Percentiles rank a stretch among this genome's conserved stretches.
Conservation (phyloP, 2,888 invertebrate species). For the Plagodis dolabraria region DNA sequence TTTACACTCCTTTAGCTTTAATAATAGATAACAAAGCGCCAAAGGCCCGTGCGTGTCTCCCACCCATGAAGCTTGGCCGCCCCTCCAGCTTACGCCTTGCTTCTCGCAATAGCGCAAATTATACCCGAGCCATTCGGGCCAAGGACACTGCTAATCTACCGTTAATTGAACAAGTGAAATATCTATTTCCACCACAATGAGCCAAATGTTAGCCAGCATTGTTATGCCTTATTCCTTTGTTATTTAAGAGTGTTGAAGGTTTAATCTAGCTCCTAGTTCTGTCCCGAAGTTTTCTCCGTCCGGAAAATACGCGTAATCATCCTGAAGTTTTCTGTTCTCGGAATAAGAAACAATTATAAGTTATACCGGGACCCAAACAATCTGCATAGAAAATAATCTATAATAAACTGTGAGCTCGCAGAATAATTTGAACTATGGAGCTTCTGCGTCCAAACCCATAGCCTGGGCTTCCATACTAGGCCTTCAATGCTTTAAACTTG, state of each 20-base stretch:
- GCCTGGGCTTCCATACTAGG: too few species aligned
- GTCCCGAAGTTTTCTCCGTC: too few species aligned
- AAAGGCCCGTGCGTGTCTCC: slow-evolving; percentile 39
- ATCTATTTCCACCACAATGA: slow-evolving; percentile 29
- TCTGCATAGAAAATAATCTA: too few species aligned
- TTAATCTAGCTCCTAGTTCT: neutral
- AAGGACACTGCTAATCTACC: slow-evolving; percentile 41
- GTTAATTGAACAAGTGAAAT: slow-evolving; percentile 41
- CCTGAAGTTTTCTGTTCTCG: too few species aligned
- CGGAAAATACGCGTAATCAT: too few species aligned
- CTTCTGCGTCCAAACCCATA: too few species aligned
- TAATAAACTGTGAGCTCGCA: too few species aligned
- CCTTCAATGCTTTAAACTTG: too few species aligned
- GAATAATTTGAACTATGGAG: too few species aligned
- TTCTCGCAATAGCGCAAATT: slow-evolving; percentile 43
- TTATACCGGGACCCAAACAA: too few species aligned
- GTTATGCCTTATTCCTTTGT: slow-evolving; percentile 13
- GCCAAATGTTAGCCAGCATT: slow-evolving; percentile 13
- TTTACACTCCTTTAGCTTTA: too few species aligned
- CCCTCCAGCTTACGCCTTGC: slow-evolving; percentile 30
- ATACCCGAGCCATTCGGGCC: slow-evolving; percentile 41
- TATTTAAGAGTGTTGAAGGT: slow-evolving; percentile 4
- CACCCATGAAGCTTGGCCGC: slow-evolving; percentile 36
- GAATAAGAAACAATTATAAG: too few species aligned
- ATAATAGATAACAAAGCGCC: neutral